A percentile compares a stretch with the other conserved stretches of the same genome.
phyloP scores from a whole-genome alignment of 2,888 invertebrate species.

The Epistrophe grossulariae region DNA sequence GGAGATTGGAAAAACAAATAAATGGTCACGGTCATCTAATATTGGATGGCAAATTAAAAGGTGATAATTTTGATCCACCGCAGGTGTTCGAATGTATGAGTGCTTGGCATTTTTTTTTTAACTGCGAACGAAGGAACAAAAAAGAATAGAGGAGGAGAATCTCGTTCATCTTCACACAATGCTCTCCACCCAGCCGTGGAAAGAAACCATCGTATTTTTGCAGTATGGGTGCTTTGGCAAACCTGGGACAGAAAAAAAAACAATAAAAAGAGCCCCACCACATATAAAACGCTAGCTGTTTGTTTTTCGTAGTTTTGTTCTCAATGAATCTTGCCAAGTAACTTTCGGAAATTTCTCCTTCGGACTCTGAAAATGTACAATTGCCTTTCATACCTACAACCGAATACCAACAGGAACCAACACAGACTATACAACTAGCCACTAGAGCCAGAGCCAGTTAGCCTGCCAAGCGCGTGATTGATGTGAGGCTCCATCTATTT shows the following conservation, averaged over 20 bases:
- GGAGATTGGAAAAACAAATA: conserved; percentile 61
- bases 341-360: conserved; percentile 76
- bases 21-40: conserved; percentile 73
- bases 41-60: conserved; percentile 63
- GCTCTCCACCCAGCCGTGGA: conserved; percentile 40
- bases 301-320: conserved; percentile 66
- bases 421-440: conserved; percentile 29
- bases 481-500: conserved; percentile 69
- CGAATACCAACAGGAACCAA: conserved; percentile 30
- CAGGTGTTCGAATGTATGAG: conserved; percentile 44
- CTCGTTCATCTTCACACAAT: conserved; percentile 30
- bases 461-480: conserved; percentile 67
- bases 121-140: conserved; percentile 15
- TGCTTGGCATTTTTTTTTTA: not conserved
- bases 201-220: conserved; percentile 10
- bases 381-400: conserved; percentile 37
- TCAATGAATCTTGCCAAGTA: conserved; percentile 75
- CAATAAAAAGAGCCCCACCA: conserved; percentile 37
- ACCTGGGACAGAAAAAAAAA: conserved; percentile 19
- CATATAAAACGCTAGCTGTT: conserved; percentile 17
- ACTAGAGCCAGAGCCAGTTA: conserved; percentile 42
- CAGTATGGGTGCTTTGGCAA: conserved; percentile 15
- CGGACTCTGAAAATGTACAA: conserved; percentile 47
- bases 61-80: conserved; percentile 63
- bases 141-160: conserved; percentile 38